Evolutionary conservation across 1,140 invertebrate genomes (phyloP), one percentile per base, ranked within the genome.

Genomic region (Drosophila oshimai): DNA sequence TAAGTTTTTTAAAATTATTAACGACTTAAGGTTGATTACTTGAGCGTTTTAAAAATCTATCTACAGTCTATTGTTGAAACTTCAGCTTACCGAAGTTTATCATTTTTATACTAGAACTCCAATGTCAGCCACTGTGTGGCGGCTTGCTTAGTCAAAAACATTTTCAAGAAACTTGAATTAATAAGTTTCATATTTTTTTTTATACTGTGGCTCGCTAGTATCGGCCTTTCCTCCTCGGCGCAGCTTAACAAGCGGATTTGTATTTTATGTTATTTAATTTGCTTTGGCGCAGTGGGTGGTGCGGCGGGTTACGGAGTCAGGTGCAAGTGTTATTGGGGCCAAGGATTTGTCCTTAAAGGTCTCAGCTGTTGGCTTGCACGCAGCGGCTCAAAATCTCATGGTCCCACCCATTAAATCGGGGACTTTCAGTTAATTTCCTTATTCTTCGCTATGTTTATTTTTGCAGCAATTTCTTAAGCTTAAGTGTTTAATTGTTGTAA

Each of bases 181-280:
- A 80, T 80, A 80, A 79, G 71, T 80, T 65, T 80, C 80, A 80
- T 80, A 80, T 80, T 71, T 80, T 65, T 57, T 72, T 49, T 60
- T 39, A 31, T 54, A 54, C 42, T 37, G n/a, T 77, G 57, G 62
- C 73, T 50, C 58, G n/a, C n/a, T n/a, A n/a, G n/a, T n/a, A n/a
- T 9, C 7, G 29, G 24, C 24, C 41, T 17, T 13, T 41, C 34
- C 12, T 6, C 53, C 12, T 12, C 22, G 15, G n/a, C n/a, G n/a
- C 50, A 37, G 37, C 47, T 39, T 73, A 54, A 51, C 65, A 55
- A 36, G 53, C 50, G 73, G 78, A 83, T 81, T 83, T 83, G 73
- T 80, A 51, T 83, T 76, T 81, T 77, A 76, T 83, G 78, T 83
- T 77, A 73, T 81, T 76, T 81, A 68, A 81, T 81, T 81, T 81